Percentiles rank a stretch among this genome's conserved stretches.
These are phyloP conservation scores for Sinotaia quadrata DNA, from an alignment of 2,888 invertebrate species.

Conservation along the genomic window DNA sequence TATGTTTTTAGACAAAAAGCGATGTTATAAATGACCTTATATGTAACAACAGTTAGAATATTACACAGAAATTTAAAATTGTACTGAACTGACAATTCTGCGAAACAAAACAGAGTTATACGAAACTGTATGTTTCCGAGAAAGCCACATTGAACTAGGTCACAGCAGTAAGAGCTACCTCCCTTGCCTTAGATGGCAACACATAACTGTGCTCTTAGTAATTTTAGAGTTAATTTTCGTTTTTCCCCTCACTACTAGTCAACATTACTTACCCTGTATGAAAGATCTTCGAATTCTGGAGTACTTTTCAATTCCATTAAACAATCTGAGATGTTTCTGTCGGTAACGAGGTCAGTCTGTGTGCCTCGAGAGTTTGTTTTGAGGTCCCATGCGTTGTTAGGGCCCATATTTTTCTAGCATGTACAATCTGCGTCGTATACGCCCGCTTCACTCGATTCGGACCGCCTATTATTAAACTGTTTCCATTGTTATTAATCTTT, in stretches of 20 bases:
- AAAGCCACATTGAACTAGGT: not conserved
- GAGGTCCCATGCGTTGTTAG: not conserved
- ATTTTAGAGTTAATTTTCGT: too few species aligned
- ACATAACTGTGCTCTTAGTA: too few species aligned
- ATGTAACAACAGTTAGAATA: too few species aligned
- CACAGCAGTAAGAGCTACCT: not conserved
- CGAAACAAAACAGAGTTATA: not conserved
- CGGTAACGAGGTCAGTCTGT: slow-evolving; percentile 23
- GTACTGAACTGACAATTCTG: slow-evolving; percentile 1
- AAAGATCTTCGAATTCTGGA: slow-evolving; percentile 14
- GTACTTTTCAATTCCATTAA: slow-evolving; percentile 11
- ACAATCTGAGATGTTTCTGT: slow-evolving; percentile 19
- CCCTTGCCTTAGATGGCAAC: slow-evolving; percentile 6
- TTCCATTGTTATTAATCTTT: too few species aligned
- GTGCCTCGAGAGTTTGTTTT: slow-evolving; percentile 20
- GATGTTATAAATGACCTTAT: too few species aligned
- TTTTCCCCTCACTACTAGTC: too few species aligned
- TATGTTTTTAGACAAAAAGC: too few species aligned
- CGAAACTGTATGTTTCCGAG: slow-evolving; percentile 4
- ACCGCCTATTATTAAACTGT: too few species aligned
- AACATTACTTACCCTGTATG: slow-evolving; percentile 27
- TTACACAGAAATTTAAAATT: too few species aligned
- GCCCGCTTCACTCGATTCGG: too few species aligned
- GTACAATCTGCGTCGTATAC: too few species aligned
- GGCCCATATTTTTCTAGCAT: not conserved